Conservation (phyloP, 2,113 vertebrate genomes). For the Anguilla rostrata region DNA sequence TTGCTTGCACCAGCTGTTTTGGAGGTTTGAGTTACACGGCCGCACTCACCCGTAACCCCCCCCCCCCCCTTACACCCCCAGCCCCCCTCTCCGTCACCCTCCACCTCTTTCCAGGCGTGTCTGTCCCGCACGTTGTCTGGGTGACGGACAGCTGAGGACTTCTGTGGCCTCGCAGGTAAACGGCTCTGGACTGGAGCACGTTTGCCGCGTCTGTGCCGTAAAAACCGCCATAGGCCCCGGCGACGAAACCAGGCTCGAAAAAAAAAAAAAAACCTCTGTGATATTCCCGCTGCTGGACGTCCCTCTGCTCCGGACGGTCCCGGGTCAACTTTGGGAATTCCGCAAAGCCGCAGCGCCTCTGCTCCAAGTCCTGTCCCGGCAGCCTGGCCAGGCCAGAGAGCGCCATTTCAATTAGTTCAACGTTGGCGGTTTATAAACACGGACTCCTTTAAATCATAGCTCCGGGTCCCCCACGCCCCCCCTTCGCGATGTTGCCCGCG, state of each 20-base stretch:
- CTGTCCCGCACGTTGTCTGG: constrained; percentile 28
- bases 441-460: neutral
- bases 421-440: neutral
- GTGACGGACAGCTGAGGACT: neutral
- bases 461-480: neutral
- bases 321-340: neutral
- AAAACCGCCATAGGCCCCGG: neutral
- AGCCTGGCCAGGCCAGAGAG: neutral
- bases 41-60: constrained; percentile 33
- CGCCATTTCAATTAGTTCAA: neutral
- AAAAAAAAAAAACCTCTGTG: neutral
- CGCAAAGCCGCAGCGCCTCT: neutral
- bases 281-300: neutral
- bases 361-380: neutral
- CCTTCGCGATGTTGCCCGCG: neutral
- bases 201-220: neutral
- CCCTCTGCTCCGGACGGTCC: neutral
- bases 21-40: constrained; percentile 49
- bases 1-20: constrained; percentile 49
- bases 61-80: neutral
- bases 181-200: neutral
- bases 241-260: neutral
- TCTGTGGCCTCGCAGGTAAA: neutral
- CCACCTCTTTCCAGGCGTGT: constrained; percentile 31
- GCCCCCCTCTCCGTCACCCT: neutral